A percentile compares a stretch with the other conserved stretches of the same genome.
Conservation (phyloP, 2,797 vertebrate species). For the Gila robusta region DNA sequence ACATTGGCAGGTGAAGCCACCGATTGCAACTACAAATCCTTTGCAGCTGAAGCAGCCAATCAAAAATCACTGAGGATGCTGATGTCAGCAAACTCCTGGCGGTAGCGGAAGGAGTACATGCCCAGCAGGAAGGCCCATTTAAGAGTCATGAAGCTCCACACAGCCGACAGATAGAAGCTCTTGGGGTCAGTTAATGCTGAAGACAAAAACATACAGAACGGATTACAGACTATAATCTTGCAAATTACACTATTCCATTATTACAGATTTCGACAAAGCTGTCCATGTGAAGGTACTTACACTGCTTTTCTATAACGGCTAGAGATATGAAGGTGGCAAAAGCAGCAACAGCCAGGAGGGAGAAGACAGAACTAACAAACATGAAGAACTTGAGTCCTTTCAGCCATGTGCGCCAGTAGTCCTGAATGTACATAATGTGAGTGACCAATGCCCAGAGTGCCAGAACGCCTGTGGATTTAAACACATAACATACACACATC, state of each 20-base stretch:
- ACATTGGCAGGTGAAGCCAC: slow-evolving; percentile 50
- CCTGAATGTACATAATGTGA: slow-evolving; percentile 96
- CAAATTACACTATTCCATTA: too few species aligned
- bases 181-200: slow-evolving; percentile 86
- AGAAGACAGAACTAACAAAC: slow-evolving; percentile 86
- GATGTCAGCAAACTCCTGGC: slow-evolving; percentile 95
- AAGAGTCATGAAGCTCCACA: slow-evolving; percentile 93
- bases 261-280: neutral
- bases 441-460: slow-evolving; percentile 93
- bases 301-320: slow-evolving; percentile 88
- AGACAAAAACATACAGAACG: neutral
- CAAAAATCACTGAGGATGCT: slow-evolving; percentile 98
- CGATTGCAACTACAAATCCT: slow-evolving; percentile 54
- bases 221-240: neutral
- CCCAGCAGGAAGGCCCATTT: slow-evolving; percentile 93
- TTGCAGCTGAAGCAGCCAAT: slow-evolving; percentile 60
- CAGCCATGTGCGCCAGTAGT: slow-evolving; percentile 98
- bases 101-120: slow-evolving; percentile 89
- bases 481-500: slow-evolving; percentile 14
- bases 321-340: slow-evolving; percentile 88
- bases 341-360: slow-evolving; percentile 79
- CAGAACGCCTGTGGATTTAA: slow-evolving; percentile 84
- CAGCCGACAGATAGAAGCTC: slow-evolving; percentile 89
- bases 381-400: slow-evolving; percentile 95
- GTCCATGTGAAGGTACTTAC: slow-evolving; percentile 73